phyloP scores from a whole-genome alignment of 2,888 invertebrate genomes.

The Tricholauxania praeusta region DNA sequence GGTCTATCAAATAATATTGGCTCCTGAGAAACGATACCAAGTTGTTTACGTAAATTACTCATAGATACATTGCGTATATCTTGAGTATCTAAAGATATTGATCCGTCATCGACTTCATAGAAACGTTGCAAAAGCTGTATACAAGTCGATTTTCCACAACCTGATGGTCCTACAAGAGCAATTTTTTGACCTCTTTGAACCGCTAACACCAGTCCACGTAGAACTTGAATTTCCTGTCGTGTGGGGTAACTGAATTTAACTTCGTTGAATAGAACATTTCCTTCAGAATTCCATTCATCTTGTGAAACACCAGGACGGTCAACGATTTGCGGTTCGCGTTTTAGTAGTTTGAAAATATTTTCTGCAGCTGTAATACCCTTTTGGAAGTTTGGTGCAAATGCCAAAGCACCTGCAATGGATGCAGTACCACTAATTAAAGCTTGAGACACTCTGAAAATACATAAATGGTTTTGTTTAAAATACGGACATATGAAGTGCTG shows the following conservation, averaged over 20 bases:
- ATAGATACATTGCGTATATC: constrained; percentile 71
- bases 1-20: constrained; percentile 90
- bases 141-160: constrained; percentile 91
- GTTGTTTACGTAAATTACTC: constrained; percentile 77
- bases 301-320: constrained; percentile 65
- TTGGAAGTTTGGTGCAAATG: constrained; percentile 84
- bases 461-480: too few relatives aligned
- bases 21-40: constrained; percentile 94
- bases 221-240: constrained; percentile 76
- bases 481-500: too few relatives aligned
- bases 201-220: constrained; percentile 75
- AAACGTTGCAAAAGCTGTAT: constrained; percentile 86
- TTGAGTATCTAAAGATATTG: constrained; percentile 72
- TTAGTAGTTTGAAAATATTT: constrained; percentile 75
- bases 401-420: constrained; percentile 75
- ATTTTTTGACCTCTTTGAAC: constrained; percentile 79
- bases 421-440: constrained; percentile 78
- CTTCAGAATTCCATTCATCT: constrained; percentile 70
- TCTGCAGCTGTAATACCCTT: constrained; percentile 81
- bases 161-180: constrained; percentile 84
- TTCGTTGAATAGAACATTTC: constrained; percentile 77
- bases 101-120: constrained; percentile 81
- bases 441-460: constrained; percentile 75
- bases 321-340: constrained; percentile 73
- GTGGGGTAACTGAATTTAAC: constrained; percentile 84